Conservation (phyloP, 1,140 invertebrate species). For the Drosophila dunni region DNA sequence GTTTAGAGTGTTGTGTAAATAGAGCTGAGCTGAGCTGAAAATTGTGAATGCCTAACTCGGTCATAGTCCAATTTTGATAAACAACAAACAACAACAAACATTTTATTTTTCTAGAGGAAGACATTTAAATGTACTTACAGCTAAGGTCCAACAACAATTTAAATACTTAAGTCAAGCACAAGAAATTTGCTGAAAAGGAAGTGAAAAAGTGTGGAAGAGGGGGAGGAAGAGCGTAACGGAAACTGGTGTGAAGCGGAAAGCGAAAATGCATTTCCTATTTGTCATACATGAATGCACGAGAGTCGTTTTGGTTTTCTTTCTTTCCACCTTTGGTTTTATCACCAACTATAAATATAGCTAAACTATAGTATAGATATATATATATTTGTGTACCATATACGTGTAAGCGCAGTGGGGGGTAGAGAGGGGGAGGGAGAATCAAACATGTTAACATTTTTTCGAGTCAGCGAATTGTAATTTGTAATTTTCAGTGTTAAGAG, state of each 20-base stretch:
- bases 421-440: not conserved
- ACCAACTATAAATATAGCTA: conserved; percentile 23
- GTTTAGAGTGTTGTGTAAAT: conserved; percentile 11
- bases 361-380: conserved; percentile 4
- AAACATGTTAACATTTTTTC: conserved; percentile 54
- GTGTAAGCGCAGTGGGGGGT: not conserved
- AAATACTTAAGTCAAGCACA: not conserved
- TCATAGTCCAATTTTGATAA: conserved; percentile 78
- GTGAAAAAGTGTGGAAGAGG: not conserved
- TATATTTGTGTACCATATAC: conserved; percentile 16
- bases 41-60: conserved; percentile 51
- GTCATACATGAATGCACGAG: conserved; percentile 37
- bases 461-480: conserved; percentile 45
- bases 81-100: conserved; percentile 11
- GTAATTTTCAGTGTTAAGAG: conserved; percentile 48
- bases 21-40: conserved; percentile 33
- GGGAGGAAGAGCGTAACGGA: not conserved
- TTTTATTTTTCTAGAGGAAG: conserved; percentile 58
- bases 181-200: conserved; percentile 43
- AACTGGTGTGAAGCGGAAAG: conserved; percentile 1
- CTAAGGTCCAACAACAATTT: conserved; percentile 31
- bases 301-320: conserved; percentile 5
- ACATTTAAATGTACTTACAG: not conserved
- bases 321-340: conserved; percentile 27
- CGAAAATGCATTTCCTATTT: conserved; percentile 37